Percentiles rank a stretch among this genome's conserved stretches.
Conservation (phyloP, 1,140 invertebrate species). For the Pteromalus puparum region DNA sequence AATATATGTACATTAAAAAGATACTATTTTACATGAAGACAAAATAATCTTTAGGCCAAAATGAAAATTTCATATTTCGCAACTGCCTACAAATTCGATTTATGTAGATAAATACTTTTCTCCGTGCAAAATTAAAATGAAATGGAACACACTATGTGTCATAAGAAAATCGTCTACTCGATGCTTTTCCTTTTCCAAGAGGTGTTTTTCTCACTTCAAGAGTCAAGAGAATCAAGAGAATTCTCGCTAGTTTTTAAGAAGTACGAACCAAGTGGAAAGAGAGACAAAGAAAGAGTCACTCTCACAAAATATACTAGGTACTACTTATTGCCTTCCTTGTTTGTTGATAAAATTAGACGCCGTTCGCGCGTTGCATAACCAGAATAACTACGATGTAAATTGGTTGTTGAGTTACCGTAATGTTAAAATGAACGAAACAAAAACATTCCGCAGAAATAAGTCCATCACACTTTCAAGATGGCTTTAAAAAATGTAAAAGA, state of each 20-base stretch:
- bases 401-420: conserved; percentile 45
- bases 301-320: conserved; percentile 36
- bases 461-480: conserved; percentile 2
- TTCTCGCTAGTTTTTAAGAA: conserved; percentile 51
- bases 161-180: conserved; percentile 23
- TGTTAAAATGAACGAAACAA: conserved; percentile 23
- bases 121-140: conserved; percentile 13
- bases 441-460: conserved; percentile 33
- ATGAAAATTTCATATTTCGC: conserved; percentile 16
- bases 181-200: conserved; percentile 18
- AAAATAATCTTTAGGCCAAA: neutral
- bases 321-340: conserved; percentile 49
- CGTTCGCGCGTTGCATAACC: conserved; percentile 22
- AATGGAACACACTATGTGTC: conserved; percentile 4
- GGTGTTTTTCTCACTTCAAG: conserved; percentile 19
- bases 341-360: conserved; percentile 45
- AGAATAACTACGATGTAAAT: conserved; percentile 37
- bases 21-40: neutral
- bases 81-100: conserved; percentile 17
- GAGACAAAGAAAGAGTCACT: conserved; percentile 21
- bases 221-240: conserved; percentile 42
- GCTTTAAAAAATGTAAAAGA: conserved; percentile 26
- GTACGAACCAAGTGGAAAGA: conserved; percentile 27
- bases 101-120: conserved; percentile 40
- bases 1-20: conserved; percentile 12